Conservation (phyloP, 2,113 vertebrate genomes). For the Tursiops truncatus region DNA sequence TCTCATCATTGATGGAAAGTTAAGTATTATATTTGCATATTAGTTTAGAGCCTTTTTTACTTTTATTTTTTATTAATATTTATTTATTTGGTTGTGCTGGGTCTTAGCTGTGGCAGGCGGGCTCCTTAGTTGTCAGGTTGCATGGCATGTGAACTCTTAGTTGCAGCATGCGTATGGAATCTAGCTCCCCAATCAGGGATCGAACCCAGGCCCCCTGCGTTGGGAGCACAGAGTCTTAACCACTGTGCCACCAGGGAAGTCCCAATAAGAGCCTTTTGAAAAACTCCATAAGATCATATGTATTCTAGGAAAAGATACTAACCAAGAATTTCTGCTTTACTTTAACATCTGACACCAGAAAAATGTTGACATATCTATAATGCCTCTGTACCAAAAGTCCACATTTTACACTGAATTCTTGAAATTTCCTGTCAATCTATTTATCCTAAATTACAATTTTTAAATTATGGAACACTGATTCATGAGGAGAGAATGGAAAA, state of each 20-base stretch:
- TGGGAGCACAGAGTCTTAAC: not conserved
- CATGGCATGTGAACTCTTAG: no score
- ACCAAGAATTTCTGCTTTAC: not conserved
- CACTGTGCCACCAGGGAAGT: not conserved
- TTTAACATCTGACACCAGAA: not conserved
- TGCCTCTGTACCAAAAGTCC: not conserved
- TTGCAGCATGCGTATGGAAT: not conserved
- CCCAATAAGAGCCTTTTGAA: not conserved
- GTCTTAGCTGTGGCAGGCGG: no score
- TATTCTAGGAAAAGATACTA: not conserved
- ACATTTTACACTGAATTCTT: not conserved
- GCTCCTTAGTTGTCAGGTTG: no score
- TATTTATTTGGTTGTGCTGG: no score
- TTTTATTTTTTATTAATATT: no score
- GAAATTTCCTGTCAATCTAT: not conserved
- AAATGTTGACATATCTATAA: not conserved
- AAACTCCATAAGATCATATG: not conserved
- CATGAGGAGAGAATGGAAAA: not conserved
- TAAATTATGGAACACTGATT: not conserved
- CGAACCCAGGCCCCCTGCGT: not conserved
- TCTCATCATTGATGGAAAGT: not conserved
- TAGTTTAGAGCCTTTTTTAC: not conserved
- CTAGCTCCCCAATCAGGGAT: not conserved
- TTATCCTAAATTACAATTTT: not conserved
- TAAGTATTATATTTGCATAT: not conserved